A percentile compares a stretch with the other conserved stretches of the same genome.
Conservation (phyloP, 2,888 invertebrate species). For the Tanypteryx hageni region DNA sequence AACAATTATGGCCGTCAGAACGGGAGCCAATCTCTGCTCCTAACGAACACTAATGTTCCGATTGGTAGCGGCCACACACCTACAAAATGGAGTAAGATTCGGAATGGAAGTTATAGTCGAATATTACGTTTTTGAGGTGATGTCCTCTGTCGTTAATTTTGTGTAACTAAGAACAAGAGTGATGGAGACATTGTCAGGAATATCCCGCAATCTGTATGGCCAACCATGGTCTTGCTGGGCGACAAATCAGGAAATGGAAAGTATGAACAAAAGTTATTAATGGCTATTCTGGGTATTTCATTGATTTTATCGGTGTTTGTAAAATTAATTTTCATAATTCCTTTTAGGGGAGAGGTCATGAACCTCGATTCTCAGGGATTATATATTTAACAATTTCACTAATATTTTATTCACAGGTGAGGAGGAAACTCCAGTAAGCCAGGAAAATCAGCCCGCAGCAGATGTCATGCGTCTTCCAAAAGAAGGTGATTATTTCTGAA, state of each 20-base stretch:
- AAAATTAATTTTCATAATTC: neutral
- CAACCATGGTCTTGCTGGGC: conserved; percentile 53
- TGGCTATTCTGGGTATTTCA: neutral
- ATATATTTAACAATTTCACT: neutral
- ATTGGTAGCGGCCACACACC: neutral
- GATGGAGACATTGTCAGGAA: conserved; percentile 46
- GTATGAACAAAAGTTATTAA: neutral
- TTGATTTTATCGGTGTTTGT: neutral
- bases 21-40: too few relatives aligned
- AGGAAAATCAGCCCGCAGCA: conserved; percentile 44
- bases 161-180: conserved; percentile 35
- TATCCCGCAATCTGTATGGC: conserved; percentile 39
- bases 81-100: conserved; percentile 41
- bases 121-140: neutral
- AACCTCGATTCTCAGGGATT: neutral
- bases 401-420: conserved; percentile 17
- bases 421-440: neutral
- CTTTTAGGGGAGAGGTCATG: neutral
- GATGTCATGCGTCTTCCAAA: conserved; percentile 60
- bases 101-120: neutral
- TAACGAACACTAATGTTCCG: too few relatives aligned
- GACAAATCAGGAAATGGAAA: conserved; percentile 13
- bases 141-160: conserved; percentile 48
- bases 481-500: conserved; percentile 57
- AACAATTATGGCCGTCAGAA: too few relatives aligned